Conservation (phyloP, 2,113 vertebrate genomes). For the Campylorhamphus procurvoides region DNA sequence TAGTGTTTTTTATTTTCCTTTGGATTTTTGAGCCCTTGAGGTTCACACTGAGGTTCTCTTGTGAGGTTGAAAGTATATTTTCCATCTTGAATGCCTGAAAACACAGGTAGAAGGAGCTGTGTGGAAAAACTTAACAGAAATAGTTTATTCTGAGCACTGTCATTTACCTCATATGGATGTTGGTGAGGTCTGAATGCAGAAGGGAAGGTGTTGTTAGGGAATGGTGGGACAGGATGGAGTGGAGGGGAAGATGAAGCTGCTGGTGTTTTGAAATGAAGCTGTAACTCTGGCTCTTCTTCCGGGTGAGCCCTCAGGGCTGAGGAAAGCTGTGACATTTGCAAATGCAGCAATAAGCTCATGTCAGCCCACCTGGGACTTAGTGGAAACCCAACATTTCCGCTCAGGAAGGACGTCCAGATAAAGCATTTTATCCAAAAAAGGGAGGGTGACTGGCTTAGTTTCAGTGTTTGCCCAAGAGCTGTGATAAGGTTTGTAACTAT, state of each 20-base stretch:
- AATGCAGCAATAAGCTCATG: not conserved
- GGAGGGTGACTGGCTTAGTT: not conserved
- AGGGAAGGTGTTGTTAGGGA: not conserved
- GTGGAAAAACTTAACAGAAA: not conserved
- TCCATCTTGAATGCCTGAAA: not conserved
- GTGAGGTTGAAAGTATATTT: not conserved
- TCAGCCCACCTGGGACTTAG: slow-evolving; percentile 4
- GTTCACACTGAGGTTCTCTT: not conserved
- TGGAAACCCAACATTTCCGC: not conserved
- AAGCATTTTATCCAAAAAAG: not conserved
- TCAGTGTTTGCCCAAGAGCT: slow-evolving; percentile 14
- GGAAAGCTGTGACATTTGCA: slow-evolving; percentile 4
- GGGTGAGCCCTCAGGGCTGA: not conserved
- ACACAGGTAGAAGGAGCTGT: not conserved
- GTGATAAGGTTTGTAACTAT: slow-evolving; percentile 31
- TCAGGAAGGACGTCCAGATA: slow-evolving; percentile 21
- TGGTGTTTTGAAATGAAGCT: not conserved
- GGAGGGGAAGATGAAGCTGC: not conserved
- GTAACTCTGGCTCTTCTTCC: not conserved
- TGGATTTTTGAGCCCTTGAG: not conserved
- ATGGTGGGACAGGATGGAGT: not conserved
- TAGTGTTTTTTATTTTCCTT: not conserved
- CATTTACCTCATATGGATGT: not conserved
- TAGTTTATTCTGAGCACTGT: not conserved
- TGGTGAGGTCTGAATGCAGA: not conserved